A percentile compares a stretch with the other conserved stretches of the same genome.
Conservation (phyloP, 2,888 invertebrate genomes). For the Dastarcus helophoroides region DNA sequence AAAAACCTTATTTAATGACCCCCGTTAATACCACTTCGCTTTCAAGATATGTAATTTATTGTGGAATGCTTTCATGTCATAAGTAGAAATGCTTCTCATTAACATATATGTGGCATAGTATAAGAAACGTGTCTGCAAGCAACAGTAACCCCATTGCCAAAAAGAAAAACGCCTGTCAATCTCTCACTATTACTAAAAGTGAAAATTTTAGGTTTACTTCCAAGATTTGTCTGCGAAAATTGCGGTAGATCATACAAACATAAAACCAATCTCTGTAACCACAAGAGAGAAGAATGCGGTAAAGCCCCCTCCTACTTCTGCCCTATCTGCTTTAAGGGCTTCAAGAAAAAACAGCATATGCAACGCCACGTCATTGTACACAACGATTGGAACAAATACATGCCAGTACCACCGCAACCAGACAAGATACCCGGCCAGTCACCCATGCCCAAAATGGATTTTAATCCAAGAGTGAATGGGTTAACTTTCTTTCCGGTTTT, state of each 20-base stretch:
- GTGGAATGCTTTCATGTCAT: too few species aligned
- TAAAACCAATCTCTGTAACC: conserved; percentile 37
- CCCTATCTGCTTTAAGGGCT: conserved; percentile 33
- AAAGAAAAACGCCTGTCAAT: background rate
- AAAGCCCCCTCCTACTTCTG: conserved; percentile 40
- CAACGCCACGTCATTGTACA: conserved; percentile 26
- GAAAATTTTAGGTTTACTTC: too few species aligned
- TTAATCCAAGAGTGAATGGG: background rate
- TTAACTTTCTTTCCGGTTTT: conserved; percentile 1
- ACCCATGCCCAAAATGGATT: background rate
- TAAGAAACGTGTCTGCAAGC: too few species aligned
- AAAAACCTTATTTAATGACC: too few species aligned
- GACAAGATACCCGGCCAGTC: conserved; percentile 2
- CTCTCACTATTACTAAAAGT: background rate
- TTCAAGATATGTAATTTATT: too few species aligned
- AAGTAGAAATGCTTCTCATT: too few species aligned
- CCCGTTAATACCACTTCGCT: too few species aligned
- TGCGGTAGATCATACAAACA: conserved; percentile 32
- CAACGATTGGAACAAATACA: conserved; percentile 11
- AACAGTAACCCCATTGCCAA: too few species aligned
- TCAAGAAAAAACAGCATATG: conserved; percentile 30
- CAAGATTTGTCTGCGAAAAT: conserved; percentile 22
- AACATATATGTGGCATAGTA: too few species aligned
- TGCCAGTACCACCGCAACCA: conserved; percentile 7
- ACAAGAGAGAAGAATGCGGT: conserved; percentile 41